A percentile compares a stretch with the other conserved stretches of the same genome.
phyloP scores from a whole-genome alignment of 2,888 invertebrate species.

The Pinctada fucata region DNA sequence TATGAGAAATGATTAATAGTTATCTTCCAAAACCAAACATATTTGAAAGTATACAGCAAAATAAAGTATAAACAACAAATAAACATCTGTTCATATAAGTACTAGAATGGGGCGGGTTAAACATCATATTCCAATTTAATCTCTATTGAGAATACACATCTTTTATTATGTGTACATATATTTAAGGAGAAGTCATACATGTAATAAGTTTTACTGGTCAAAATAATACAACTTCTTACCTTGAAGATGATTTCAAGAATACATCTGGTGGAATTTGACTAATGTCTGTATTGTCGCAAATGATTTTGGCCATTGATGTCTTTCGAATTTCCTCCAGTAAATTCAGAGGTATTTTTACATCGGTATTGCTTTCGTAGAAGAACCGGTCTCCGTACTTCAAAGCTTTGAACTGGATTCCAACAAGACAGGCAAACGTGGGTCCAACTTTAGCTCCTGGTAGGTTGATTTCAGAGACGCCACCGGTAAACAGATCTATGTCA shows the following conservation, averaged over 20 bases:
- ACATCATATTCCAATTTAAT: no score
- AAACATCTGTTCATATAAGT: no score
- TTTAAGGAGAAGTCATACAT: no score
- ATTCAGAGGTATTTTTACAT: slow-evolving; percentile 30
- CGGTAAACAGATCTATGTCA: slow-evolving; percentile 32
- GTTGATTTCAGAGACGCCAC: slow-evolving; percentile 23
- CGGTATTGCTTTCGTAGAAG: slow-evolving; percentile 23
- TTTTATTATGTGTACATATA: no score
- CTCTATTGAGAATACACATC: no score
- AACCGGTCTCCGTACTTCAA: slow-evolving; percentile 32
- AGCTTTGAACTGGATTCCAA: slow-evolving; percentile 31
- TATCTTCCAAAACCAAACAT: no score
- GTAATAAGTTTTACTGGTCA: neutral
- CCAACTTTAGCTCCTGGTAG: slow-evolving; percentile 25
- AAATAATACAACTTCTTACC: slow-evolving; percentile 21
- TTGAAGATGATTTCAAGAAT: slow-evolving; percentile 31
- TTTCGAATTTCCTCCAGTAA: slow-evolving; percentile 38
- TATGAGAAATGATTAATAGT: neutral
- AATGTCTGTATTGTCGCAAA: slow-evolving; percentile 47
- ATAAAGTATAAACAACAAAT: no score
- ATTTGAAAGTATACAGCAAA: no score
- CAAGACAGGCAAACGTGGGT: slow-evolving; percentile 31
- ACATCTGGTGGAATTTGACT: slow-evolving; percentile 37
- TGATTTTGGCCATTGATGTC: slow-evolving; percentile 41
- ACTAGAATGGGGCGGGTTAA: no score